Evolutionary conservation across 2,113 vertebrate genomes (phyloP), one percentile per base, ranked within the genome.

Genomic region (Anolis carolinensis): DNA sequence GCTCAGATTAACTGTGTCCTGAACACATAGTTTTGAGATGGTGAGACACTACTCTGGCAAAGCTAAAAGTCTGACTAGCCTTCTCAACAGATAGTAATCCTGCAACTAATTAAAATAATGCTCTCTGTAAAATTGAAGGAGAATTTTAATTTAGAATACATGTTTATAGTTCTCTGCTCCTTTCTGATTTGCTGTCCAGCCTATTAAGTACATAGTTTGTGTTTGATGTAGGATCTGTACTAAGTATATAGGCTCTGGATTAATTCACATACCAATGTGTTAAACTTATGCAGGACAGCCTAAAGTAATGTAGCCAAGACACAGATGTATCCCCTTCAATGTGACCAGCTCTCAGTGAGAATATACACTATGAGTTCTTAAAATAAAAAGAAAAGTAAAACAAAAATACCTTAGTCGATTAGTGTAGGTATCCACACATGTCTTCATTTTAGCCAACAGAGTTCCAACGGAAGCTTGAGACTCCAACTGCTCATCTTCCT

Each of bases 381-480:
- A 32, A 48, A 59, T 55, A 59, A 3, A 16, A 27, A 48, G 71
- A n/a, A 14, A 72, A 79, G 82, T 2, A 2, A 36, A 86, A 55
- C 39, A 44, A 25, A 32, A 27, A 88, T 83, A 90, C 98, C 98
- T 99, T 95, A 99, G 96, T 72, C 99, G 97, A 93, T 98, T 99
- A 91, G 98, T 99, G 74, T 99, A 99, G 5, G 99, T 99, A 93
- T 99, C 98, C 34, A 99, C 98, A 79, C 99, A 99, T 7, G 98
- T 99, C 96, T 99, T 99, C 99, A 99, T 99, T 96, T 99, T 99
- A 91, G 99, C 98, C 93, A 99, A 90, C 87, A 99, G 95, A 93
- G 98, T 98, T 82, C 98, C 98, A 85, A 99, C 98, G 13, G 98
- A 99, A 79, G 98, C 97, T 87, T 98, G 98, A 82, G 98, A 97